Percentiles rank a stretch among this genome's conserved stretches.
phyloP scores from a whole-genome alignment of 2,888 invertebrate species.

The Ophion ventricosus region DNA sequence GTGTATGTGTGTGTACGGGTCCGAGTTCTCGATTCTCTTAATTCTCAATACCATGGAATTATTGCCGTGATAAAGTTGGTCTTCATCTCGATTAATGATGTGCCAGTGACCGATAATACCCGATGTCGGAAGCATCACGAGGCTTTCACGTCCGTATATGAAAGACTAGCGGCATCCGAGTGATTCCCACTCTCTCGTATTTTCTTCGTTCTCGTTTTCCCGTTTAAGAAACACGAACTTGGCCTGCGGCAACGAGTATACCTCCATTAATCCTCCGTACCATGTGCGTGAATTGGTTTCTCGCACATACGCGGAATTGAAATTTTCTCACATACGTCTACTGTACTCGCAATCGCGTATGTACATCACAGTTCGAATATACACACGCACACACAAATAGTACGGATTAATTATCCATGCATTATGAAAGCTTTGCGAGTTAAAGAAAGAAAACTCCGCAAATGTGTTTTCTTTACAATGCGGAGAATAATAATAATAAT shows the following conservation, averaged over 20 bases:
- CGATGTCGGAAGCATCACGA: slow-evolving; percentile 6
- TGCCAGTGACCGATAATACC: slow-evolving; percentile 21
- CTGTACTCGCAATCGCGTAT: background rate
- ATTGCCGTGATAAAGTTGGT: background rate
- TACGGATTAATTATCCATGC: background rate
- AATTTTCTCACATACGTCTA: background rate
- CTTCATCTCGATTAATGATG: slow-evolving; percentile 42
- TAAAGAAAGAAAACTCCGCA: too few species aligned
- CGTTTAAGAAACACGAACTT: slow-evolving; percentile 37
- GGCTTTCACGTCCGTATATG: slow-evolving; percentile 5
- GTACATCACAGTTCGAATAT: background rate
- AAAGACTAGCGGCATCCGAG: background rate
- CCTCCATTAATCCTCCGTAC: slow-evolving; percentile 21
- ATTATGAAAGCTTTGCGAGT: too few species aligned
- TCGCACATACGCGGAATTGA: background rate
- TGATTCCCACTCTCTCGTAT: background rate
- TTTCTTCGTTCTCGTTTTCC: slow-evolving; percentile 27
- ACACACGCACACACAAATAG: background rate
- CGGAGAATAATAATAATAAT: too few species aligned
- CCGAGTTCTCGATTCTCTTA: too few species aligned
- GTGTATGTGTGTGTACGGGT: too few species aligned
- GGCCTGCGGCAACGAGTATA: slow-evolving; percentile 14
- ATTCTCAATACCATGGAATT: too few species aligned
- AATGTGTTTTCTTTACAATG: too few species aligned
- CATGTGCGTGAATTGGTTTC: background rate